Evolutionary conservation across 1,140 invertebrate species (phyloP), one percentile per base, ranked within the genome.

Genomic region (Nixonia krombeini): DNA sequence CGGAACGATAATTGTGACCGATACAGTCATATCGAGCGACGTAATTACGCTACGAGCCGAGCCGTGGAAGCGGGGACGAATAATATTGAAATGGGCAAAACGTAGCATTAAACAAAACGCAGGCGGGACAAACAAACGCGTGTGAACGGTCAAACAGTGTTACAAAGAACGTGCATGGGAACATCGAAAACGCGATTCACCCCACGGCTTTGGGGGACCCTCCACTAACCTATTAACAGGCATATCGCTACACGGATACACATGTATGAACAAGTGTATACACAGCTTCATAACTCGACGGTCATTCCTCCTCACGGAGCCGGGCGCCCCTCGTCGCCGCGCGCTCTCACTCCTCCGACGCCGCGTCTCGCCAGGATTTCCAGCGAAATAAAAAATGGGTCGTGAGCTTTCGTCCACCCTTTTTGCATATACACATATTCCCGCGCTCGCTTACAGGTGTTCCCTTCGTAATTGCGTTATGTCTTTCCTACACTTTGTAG

Each of bases 221-320:
- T 76, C 73, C 59, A 63, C 59, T 82, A 81, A 81, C 79, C 79
- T 78, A 82, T 82, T 82, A 82, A 82, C 80, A 81, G 81, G 78
- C 76, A 81, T 82, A 82, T 80, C 80, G 63, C 73, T 78, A 79
- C 79, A 76, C 76, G 75, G 70, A 80, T 76, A 76, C 76, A 77
- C 74, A 72, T 74, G 78, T 78, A 78, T 46, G 51, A 66, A 68
- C 53, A 65, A 29, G 57, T n/a, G n/a, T 61, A 45, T 51, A 56
- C 50, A 51, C 52, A 56, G 31, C 44, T 25, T 63, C 52, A 63
- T 56, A 56, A 55, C 59, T 56, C 53, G 55, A 51, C 52, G 51
- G 45, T 50, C 52, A 51, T 63, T 63, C 31, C 59, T 63, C 51
- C 56, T 63, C 44, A 44, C 47, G 47, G 13, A 18, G 44, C 47